A percentile compares a stretch with the other conserved stretches of the same genome.
phyloP scores from a whole-genome alignment of 2,113 vertebrate genomes.

The Murina feae region DNA sequence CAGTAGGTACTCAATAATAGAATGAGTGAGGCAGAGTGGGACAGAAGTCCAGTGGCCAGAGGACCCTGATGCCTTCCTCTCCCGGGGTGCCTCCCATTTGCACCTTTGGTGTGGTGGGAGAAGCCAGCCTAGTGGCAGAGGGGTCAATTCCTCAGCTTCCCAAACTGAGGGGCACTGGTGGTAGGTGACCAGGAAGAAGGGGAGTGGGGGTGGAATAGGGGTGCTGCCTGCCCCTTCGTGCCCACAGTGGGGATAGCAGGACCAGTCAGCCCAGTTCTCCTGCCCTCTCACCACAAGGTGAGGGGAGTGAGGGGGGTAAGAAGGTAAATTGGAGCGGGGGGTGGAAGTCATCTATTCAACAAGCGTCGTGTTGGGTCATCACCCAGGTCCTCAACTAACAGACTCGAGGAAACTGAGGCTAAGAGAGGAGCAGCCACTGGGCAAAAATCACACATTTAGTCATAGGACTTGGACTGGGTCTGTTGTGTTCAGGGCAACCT shows the following conservation, averaged over 20 bases:
- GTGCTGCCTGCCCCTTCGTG: not conserved
- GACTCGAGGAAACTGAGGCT: not conserved
- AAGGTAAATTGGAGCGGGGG: not conserved
- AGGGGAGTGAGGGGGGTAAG: accelerated
- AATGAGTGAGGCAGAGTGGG: not conserved
- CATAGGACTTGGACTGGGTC: not conserved
- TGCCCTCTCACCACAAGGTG: not conserved
- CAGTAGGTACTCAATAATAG: not conserved
- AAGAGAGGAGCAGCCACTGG: not conserved
- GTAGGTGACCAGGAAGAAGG: not conserved
- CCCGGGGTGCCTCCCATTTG: not conserved
- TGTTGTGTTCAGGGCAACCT: not conserved
- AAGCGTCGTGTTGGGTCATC: not conserved
- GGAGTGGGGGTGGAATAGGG: not conserved
- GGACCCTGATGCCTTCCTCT: not conserved
- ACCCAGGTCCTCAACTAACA: not conserved
- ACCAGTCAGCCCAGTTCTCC: not conserved
- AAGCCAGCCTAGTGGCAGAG: not conserved
- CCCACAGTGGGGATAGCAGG: not conserved
- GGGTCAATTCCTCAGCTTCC: not conserved
- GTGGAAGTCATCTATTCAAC: not conserved
- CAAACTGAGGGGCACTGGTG: not conserved
- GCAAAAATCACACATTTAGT: not conserved
- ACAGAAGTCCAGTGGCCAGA: not conserved
- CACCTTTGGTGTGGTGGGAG: too few species aligned